A percentile compares a stretch with the other conserved stretches of the same genome.
phyloP scores from a whole-genome alignment of 2,888 invertebrate species.

The Gibbula magus region DNA sequence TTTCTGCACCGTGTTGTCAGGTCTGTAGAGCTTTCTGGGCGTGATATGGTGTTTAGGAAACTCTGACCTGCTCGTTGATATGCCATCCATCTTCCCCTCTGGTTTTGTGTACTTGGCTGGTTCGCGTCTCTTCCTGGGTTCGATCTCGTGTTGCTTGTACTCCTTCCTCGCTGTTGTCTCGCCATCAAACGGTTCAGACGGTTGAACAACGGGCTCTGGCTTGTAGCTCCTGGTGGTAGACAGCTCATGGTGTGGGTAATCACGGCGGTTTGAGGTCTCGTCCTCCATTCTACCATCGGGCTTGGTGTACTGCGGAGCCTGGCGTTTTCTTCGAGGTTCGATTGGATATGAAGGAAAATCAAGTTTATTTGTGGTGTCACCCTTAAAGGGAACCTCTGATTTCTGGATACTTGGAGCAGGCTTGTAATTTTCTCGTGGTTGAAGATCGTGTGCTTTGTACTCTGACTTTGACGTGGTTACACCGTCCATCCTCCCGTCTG shows the following conservation, averaged over 20 bases:
- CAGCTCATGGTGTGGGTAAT: constrained; percentile 51
- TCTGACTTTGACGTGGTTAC: constrained; percentile 5
- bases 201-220: not conserved
- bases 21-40: constrained; percentile 29
- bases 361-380: not conserved
- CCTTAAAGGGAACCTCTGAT: constrained; percentile 16
- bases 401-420: constrained; percentile 15
- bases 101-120: constrained; percentile 55
- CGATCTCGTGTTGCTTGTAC: constrained; percentile 56
- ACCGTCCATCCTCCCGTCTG: constrained; percentile 20
- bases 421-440: constrained; percentile 29
- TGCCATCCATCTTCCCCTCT: constrained; percentile 62
- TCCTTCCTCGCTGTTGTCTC: constrained; percentile 37
- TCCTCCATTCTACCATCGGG: constrained; percentile 61
- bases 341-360: constrained; percentile 62
- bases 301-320: constrained; percentile 49
- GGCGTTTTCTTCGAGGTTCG: constrained; percentile 57
- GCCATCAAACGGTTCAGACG: constrained; percentile 60
- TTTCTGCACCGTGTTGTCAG: constrained; percentile 3
- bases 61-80: constrained; percentile 55
- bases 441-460: constrained; percentile 2
- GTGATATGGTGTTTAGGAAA: constrained; percentile 32
- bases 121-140: constrained; percentile 56
- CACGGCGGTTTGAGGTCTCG: constrained; percentile 53
- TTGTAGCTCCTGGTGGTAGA: constrained; percentile 49